phyloP scores from a whole-genome alignment of 2,113 vertebrate species.

The Hydropotes inermis region DNA sequence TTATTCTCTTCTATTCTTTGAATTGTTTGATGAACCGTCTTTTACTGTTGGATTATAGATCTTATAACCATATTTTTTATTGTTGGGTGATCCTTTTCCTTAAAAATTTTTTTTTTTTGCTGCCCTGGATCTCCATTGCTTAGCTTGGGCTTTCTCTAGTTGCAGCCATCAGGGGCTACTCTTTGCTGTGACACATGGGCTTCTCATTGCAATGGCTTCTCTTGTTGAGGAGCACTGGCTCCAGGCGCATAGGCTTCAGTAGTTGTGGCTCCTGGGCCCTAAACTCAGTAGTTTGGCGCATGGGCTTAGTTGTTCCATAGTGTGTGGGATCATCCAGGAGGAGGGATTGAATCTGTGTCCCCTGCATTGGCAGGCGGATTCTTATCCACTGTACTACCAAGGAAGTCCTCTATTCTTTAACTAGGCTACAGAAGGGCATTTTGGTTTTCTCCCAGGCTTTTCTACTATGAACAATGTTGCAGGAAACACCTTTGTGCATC shows the following conservation, averaged over 20 bases:
- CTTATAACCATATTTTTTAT: neutral
- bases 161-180: neutral
- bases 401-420: neutral
- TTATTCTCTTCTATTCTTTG: neutral
- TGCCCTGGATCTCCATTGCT: neutral
- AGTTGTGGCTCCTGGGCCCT: neutral
- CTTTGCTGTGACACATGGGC: rapidly evolving
- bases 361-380: neutral
- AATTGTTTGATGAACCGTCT: neutral
- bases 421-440: too few relatives aligned
- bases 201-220: neutral
- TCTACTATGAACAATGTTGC: neutral
- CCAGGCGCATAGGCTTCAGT: rapidly evolving
- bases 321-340: neutral
- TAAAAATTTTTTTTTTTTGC: neutral
- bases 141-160: neutral
- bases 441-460: neutral
- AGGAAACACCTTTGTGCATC: neutral
- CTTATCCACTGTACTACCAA: neutral
- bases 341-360: neutral
- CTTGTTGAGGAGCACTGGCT: neutral
- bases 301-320: neutral
- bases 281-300: neutral
- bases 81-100: neutral
- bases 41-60: neutral